Evolutionary conservation across 1,140 invertebrate genomes (phyloP), one percentile per base, ranked within the genome.

Genomic region (Cardiocondyla obscurior): DNA sequence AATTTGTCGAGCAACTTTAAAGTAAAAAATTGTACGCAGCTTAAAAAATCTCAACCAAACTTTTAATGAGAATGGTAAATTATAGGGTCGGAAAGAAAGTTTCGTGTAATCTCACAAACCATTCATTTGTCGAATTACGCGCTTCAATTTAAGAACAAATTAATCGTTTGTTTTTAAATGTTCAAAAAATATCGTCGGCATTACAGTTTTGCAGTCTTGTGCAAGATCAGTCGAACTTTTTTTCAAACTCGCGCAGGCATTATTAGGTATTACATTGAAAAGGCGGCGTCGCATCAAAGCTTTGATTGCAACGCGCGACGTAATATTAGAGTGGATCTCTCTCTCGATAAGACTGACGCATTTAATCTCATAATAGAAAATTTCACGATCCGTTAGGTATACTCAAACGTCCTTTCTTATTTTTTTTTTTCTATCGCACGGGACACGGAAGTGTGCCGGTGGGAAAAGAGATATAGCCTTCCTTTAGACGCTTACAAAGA

Each of bases 311-410:
- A 0, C 55, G 19, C n/a, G n/a, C 22, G 28, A 69, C n/a, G 36
- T 79, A 53, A 79, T 53, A 69, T 79, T 67, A 53, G 46, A 51
- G 16, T 19, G 60, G 22, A 30, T 46, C 33, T 39, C 30, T 79
- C 42, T 44, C n/a, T 30, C 22, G 62, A 53, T 42, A 79, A 42
- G 74, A 42, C 58, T 36, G 44, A 60, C 60, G 25, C 74, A 69
- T 79, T 79, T 79, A 79, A 79, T 69, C 33, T 69, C 62, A 53
- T 69, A 79, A 79, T 79, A 67, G 60, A 79, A 79, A 69, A 69
- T 79, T 79, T 79, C 74, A 79, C 46, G 60, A 67, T 77, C 74
- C 60, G 74, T 67, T 79, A 79, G 46, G 62, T 53, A 79, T 53
- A 67, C 62, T 79, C 12, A 42, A 77, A 33, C 74, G 22, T 22